phyloP scores from a whole-genome alignment of 1,140 invertebrate genomes.

The Caenorhabditis brenneri region DNA sequence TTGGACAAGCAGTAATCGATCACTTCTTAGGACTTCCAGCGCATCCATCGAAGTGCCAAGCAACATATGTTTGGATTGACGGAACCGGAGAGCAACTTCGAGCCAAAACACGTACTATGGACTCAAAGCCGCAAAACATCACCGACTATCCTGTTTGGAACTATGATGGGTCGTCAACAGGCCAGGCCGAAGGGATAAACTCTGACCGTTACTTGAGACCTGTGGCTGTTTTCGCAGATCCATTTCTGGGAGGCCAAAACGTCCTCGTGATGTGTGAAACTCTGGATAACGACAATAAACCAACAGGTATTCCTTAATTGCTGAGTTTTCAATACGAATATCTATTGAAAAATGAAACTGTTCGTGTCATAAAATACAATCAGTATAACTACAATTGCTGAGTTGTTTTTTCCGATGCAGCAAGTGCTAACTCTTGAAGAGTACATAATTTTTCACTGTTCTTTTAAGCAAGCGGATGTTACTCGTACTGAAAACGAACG shows the following conservation, averaged over 20 bases:
- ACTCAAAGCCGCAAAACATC: not conserved
- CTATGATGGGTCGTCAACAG: conserved; percentile 84
- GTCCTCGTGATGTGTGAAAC: conserved; percentile 88
- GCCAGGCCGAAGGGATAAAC: conserved; percentile 75
- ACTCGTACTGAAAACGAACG: no score
- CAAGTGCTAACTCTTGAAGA: no score
- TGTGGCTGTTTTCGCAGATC: conserved; percentile 87
- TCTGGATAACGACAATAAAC: conserved; percentile 79
- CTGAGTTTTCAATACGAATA: conserved; percentile 61
- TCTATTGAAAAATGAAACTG: no score
- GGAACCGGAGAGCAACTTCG: conserved; percentile 85
- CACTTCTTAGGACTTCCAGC: not conserved
- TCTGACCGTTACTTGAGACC: conserved; percentile 79
- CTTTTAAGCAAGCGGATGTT: no score
- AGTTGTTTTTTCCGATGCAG: no score
- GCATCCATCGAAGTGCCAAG: conserved; percentile 11
- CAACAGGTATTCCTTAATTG: no score
- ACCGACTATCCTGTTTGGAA: conserved; percentile 89
- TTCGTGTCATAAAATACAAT: no score
- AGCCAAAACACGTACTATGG: conserved; percentile 81
- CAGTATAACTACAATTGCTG: no score
- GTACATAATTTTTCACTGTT: no score
- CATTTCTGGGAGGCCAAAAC: conserved; percentile 86
- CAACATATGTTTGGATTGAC: conserved; percentile 75
- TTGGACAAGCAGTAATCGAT: not conserved